phyloP scores from a whole-genome alignment of 2,888 invertebrate species.

The Oligia strigilis region DNA sequence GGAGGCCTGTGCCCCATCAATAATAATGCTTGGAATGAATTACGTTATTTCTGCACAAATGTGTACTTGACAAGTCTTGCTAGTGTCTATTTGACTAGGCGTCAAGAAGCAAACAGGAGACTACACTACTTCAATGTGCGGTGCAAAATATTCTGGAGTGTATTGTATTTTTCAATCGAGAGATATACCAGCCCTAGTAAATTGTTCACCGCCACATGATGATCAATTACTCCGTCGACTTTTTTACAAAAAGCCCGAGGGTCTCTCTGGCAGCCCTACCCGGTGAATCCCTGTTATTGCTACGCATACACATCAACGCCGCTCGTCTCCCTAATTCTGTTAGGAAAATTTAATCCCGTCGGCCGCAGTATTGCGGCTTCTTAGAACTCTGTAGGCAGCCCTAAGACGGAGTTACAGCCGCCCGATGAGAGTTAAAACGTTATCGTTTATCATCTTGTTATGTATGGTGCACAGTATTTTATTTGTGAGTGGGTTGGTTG shows the following conservation, averaged over 20 bases:
- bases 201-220: slow-evolving; percentile 31
- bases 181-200: slow-evolving; percentile 14
- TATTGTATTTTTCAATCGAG: slow-evolving; percentile 2
- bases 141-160: neutral
- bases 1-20: neutral
- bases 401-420: slow-evolving; percentile 44
- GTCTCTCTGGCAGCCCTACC: slow-evolving; percentile 31
- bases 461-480: slow-evolving; percentile 46
- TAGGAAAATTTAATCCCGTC: slow-evolving; percentile 83
- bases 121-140: neutral
- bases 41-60: neutral
- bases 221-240: slow-evolving; percentile 44
- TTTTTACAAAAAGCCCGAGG: slow-evolving; percentile 46
- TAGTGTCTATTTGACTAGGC: slow-evolving; percentile 3
- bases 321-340: slow-evolving; percentile 78
- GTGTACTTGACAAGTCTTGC: neutral
- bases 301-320: slow-evolving; percentile 62
- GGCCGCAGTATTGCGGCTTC: slow-evolving; percentile 76
- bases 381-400: slow-evolving; percentile 56
- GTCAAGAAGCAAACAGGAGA: slow-evolving; percentile 8
- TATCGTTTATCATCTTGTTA: slow-evolving; percentile 68
- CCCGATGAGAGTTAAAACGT: slow-evolving; percentile 71
- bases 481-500: slow-evolving; percentile 21
- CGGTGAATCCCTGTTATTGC: slow-evolving; percentile 55
- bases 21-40: neutral